Base-by-base conservation (phyloP, 2,113 vertebrate species). In the Nycticorax nycticorax region DNA sequence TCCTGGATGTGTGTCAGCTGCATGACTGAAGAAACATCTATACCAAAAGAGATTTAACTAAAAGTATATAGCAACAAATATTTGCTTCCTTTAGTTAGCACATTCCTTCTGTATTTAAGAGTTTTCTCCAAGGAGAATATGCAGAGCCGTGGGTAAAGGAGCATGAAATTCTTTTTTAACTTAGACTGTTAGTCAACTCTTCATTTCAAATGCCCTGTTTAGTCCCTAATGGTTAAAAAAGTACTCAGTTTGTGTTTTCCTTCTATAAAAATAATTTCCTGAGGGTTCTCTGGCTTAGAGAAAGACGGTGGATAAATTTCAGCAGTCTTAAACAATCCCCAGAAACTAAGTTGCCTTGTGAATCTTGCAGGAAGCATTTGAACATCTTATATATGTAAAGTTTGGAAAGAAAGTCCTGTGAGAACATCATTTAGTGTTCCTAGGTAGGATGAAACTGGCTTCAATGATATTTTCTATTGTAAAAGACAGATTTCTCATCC, bases 121-220 rank as follows among this genome's bases (percentile, higher is more conserved):
- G 30, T 76, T 88, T 93, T 85, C 80, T 92, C 68, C 22, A 57
- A 89, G 83, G 86, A 92, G 59, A 89, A 59, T 78, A 94, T 81
- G 30, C 35, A 87, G 35, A 91, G 45, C 35, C 3, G 11, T 76
- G 56, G 85, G 56, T 83, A 89, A 91, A 89, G 57, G 56, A 91
- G 39, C 79, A 84, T 81, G 30, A 85, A 80, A 74, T 81, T 77
- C 43, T 85, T 67, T 85, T 89, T 66, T 18, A 53, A 67, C 1
- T 13, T 68, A 63, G 43, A 56, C 52, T 72, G 52, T 71, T 86
- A 91, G 82, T 86, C 66, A 92, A 6, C 60, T 93, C 30, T 75
- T 93, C 56, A 81, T 93, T 96, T 92, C 66, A 81, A 91, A 79
- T 92, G 27, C 33, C 13, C 39, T 73, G 24, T 89, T 95, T 62